Conservation (phyloP, 2,113 vertebrate genomes). For the Euleptes europaea region DNA sequence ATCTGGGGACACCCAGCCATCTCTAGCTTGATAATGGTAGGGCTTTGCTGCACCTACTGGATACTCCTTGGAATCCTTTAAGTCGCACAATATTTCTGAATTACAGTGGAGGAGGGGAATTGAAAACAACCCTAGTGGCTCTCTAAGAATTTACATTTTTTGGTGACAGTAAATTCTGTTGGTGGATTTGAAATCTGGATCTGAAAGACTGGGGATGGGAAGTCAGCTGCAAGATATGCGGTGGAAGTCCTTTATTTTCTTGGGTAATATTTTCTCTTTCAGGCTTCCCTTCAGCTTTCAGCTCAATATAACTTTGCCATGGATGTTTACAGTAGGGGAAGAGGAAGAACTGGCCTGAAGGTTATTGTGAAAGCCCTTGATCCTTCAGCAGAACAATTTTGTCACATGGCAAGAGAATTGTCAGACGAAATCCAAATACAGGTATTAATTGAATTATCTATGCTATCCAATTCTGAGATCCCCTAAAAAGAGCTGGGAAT, state of each 20-base stretch:
- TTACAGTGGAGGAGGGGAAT: neutral
- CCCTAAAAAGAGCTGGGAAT: neutral
- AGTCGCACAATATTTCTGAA: neutral
- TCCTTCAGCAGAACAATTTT: conserved; percentile 79
- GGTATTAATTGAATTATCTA: conserved; percentile 68
- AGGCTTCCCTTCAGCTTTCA: conserved; percentile 86
- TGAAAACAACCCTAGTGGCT: neutral
- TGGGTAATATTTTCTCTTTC: neutral
- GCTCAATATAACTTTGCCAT: conserved; percentile 89
- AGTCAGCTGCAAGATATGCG: neutral
- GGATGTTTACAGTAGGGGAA: conserved; percentile 82
- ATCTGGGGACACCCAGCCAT: neutral
- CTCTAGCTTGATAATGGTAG: neutral
- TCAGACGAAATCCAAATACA: conserved; percentile 93
- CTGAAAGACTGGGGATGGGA: neutral
- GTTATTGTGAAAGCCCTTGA: conserved; percentile 82
- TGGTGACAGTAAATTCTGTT: neutral
- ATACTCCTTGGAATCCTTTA: neutral
- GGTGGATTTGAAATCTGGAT: neutral
- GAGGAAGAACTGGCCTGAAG: conserved; percentile 88
- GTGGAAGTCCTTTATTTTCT: neutral
- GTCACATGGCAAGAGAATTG: conserved; percentile 78
- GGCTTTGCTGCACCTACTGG: neutral
- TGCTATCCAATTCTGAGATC: neutral
- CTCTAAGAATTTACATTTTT: neutral